Percentiles rank a stretch among this genome's conserved stretches.
Evolutionary conservation across 1,140 invertebrate genomes (phyloP).

Genomic region (Atopsyche davidsoni): DNA sequence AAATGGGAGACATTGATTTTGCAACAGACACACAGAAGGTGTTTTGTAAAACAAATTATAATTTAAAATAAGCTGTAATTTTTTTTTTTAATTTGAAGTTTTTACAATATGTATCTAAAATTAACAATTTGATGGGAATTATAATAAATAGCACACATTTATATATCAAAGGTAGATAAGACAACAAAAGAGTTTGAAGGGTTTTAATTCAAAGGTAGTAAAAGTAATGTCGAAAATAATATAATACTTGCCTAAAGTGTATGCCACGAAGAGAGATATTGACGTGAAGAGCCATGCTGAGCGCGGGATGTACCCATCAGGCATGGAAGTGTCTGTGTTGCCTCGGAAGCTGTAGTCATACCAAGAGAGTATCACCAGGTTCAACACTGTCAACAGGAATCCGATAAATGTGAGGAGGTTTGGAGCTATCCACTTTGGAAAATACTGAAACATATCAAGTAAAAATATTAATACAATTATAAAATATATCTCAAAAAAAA

Average conservation of each 20-base stretch:
- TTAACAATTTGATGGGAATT: too few relatives aligned
- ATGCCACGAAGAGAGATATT: slow-evolving; percentile 89
- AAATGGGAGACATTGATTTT: too few relatives aligned
- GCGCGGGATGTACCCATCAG: slow-evolving; percentile 62
- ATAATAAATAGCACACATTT: too few relatives aligned
- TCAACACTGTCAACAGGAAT: slow-evolving; percentile 87
- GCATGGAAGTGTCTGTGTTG: slow-evolving; percentile 58
- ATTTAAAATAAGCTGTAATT: neutral
- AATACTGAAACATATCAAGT: slow-evolving; percentile 62
- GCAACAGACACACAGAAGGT: neutral
- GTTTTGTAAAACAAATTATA: slow-evolving; percentile 8
- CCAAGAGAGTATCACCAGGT: slow-evolving; percentile 79
- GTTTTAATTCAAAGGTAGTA: slow-evolving; percentile 2
- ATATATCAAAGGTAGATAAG: neutral
- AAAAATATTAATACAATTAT: too few relatives aligned
- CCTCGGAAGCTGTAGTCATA: slow-evolving; percentile 85
- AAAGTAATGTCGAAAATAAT: too few relatives aligned
- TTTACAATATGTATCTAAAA: too few relatives aligned
- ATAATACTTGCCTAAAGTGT: slow-evolving; percentile 82
- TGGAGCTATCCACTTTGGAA: slow-evolving; percentile 90
- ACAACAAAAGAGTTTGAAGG: slow-evolving; percentile 2
- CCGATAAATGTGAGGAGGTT: slow-evolving; percentile 94
- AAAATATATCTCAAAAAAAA: too few relatives aligned
- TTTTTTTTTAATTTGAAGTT: too few relatives aligned
- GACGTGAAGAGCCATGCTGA: slow-evolving; percentile 87